phyloP scores from a whole-genome alignment of 2,113 vertebrate genomes.

The Cyphomyrus plagiostoma region DNA sequence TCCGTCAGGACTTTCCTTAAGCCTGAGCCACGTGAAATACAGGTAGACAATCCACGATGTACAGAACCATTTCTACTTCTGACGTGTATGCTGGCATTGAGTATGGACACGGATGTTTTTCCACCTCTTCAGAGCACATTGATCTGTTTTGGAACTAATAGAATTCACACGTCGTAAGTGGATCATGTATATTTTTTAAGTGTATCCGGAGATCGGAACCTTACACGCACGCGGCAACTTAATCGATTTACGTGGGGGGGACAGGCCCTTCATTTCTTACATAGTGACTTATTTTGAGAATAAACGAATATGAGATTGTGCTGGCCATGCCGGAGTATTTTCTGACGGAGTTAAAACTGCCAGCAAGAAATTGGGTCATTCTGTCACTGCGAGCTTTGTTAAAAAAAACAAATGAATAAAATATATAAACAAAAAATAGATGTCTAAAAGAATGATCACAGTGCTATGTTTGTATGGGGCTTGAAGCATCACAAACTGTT shows the following conservation, averaged over 20 bases:
- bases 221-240: conserved; percentile 62
- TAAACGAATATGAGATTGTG: conserved; percentile 4
- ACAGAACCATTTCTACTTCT: conserved; percentile 51
- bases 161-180: conserved; percentile 59
- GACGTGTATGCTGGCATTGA: conserved; percentile 43
- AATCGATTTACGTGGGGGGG: conserved; percentile 37
- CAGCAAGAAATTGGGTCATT: conserved; percentile 32
- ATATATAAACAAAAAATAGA: background rate
- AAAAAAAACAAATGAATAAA: conserved; percentile 22
- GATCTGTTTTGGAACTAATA: conserved; percentile 61
- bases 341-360: conserved; percentile 38
- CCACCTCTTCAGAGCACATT: conserved; percentile 55
- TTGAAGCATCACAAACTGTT: conserved; percentile 30
- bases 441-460: conserved; percentile 52
- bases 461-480: conserved; percentile 49
- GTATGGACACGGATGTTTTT: conserved; percentile 55
- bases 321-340: conserved; percentile 32
- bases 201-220: conserved; percentile 53
- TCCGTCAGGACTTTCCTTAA: conserved; percentile 42
- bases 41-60: conserved; percentile 55
- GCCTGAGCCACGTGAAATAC: conserved; percentile 35
- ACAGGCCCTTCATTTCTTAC: conserved; percentile 35
- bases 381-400: conserved; percentile 45
- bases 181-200: conserved; percentile 63
- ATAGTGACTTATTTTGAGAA: conserved; percentile 37